A percentile compares a stretch with the other conserved stretches of the same genome.
Conservation (phyloP, 2,797 vertebrate species). For the Neostethus bicornis region DNA sequence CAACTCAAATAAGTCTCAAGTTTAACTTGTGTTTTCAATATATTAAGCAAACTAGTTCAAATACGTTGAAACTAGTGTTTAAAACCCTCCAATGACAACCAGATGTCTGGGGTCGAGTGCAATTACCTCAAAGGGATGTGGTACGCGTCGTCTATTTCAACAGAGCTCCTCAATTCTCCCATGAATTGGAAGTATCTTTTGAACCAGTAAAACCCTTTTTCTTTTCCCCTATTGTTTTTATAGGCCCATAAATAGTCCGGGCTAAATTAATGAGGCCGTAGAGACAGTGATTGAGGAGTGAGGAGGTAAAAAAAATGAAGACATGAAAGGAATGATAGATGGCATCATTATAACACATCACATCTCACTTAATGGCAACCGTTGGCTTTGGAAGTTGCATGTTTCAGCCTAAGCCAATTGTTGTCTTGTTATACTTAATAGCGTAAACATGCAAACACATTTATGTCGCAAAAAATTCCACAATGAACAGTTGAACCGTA, state of each 20-base stretch:
- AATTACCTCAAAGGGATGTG: slow-evolving; percentile 67
- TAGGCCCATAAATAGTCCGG: slow-evolving; percentile 73
- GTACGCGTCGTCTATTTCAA: slow-evolving; percentile 52
- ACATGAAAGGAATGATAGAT: slow-evolving; percentile 79
- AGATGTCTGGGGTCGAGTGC: slow-evolving; percentile 61
- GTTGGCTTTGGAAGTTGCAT: slow-evolving; percentile 73
- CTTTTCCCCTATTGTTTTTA: slow-evolving; percentile 74
- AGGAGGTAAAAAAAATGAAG: slow-evolving; percentile 66
- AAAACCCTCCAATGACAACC: slow-evolving; percentile 60
- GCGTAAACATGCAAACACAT: slow-evolving; percentile 32
- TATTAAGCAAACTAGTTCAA: slow-evolving; percentile 17
- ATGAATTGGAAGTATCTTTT: slow-evolving; percentile 47
- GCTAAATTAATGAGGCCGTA: slow-evolving; percentile 76
- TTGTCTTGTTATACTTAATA: slow-evolving; percentile 28
- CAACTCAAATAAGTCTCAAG: not conserved
- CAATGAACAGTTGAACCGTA: too few relatives aligned
- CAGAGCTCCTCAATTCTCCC: slow-evolving; percentile 58
- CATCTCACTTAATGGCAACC: slow-evolving; percentile 75
- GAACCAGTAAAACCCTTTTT: slow-evolving; percentile 62
- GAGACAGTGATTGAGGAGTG: slow-evolving; percentile 71
- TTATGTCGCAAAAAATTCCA: too few relatives aligned
- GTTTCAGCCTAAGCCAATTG: slow-evolving; percentile 57
- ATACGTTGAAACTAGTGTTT: slow-evolving; percentile 31
- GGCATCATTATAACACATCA: slow-evolving; percentile 75
- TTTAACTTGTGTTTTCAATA: slow-evolving; percentile 26